Evolutionary conservation across 1,140 invertebrate species (phyloP).

Genomic region (Grapholita molesta): DNA sequence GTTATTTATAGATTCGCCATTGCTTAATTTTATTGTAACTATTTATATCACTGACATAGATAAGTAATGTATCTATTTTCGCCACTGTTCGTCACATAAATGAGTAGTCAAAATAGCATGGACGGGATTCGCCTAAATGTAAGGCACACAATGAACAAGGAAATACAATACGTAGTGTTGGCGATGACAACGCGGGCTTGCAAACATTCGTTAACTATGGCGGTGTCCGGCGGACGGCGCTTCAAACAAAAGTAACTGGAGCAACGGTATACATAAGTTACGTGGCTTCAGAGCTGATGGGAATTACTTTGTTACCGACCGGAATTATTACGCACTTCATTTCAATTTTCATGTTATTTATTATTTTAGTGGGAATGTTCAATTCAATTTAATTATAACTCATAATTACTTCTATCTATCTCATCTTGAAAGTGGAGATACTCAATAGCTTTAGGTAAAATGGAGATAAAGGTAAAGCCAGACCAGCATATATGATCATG

Average conservation of each 20-base stretch:
- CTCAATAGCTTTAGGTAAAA: too few species aligned
- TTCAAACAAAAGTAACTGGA: slow-evolving; percentile 15
- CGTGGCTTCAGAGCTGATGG: neutral
- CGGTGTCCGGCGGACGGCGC: neutral
- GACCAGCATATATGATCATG: too few species aligned
- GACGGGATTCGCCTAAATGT: neutral
- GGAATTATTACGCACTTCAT: neutral
- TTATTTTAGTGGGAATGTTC: neutral
- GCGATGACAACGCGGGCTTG: neutral
- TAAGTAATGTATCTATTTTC: too few species aligned
- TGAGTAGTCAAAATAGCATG: neutral
- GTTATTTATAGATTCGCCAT: too few species aligned
- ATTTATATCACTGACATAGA: too few species aligned
- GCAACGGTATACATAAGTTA: neutral
- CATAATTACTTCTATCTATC: too few species aligned
- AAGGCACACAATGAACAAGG: neutral
- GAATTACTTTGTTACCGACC: neutral
- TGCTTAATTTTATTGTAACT: too few species aligned
- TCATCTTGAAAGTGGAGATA: too few species aligned
- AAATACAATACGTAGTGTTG: neutral
- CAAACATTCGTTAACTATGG: slow-evolving; percentile 10
- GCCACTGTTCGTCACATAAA: too few species aligned
- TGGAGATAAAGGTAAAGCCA: too few species aligned
- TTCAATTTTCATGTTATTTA: neutral
- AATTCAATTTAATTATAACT: neutral